A percentile compares a stretch with the other conserved stretches of the same genome.
These are phyloP conservation scores for Paraplagusia blochii DNA, from an alignment of 2,113 vertebrate species.

Conservation along the genomic window DNA sequence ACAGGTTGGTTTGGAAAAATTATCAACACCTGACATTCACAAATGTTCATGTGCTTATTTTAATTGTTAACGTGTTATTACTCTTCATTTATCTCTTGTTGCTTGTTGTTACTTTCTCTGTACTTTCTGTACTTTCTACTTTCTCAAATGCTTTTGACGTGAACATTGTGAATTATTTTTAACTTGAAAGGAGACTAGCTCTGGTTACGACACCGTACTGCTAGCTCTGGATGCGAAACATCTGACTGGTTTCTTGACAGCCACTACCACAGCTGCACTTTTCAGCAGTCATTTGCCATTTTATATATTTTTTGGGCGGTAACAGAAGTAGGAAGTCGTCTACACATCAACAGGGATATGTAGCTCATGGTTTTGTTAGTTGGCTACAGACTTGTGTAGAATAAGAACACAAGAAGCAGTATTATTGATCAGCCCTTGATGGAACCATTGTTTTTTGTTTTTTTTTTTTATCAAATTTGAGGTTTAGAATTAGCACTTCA, in stretches of 20 bases:
- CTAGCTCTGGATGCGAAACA: conserved; percentile 11
- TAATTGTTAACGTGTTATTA: conserved; percentile 20
- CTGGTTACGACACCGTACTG: conserved; percentile 61
- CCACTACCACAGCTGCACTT: conserved; percentile 56
- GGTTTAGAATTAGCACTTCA: no score
- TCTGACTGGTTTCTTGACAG: conserved; percentile 51
- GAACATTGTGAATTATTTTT: conserved; percentile 67
- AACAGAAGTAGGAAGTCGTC: conserved; percentile 6
- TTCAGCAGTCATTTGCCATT: conserved; percentile 35
- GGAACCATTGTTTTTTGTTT: no score
- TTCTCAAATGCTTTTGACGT: conserved; percentile 13
- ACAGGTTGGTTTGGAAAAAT: no score
- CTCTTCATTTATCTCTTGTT: conserved; percentile 23
- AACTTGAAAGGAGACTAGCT: conserved; percentile 58
- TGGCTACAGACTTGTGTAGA: no score
- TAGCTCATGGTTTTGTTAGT: no score
- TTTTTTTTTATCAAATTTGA: no score
- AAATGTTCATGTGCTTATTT: not conserved
- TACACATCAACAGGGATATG: not conserved
- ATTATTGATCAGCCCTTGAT: no score
- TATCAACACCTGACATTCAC: no score
- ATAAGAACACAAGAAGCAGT: no score
- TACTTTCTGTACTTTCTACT: not conserved
- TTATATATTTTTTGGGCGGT: conserved; percentile 29
- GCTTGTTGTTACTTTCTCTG: not conserved